Conservation (phyloP, 2,797 vertebrate genomes). For the Siniperca undulata region DNA sequence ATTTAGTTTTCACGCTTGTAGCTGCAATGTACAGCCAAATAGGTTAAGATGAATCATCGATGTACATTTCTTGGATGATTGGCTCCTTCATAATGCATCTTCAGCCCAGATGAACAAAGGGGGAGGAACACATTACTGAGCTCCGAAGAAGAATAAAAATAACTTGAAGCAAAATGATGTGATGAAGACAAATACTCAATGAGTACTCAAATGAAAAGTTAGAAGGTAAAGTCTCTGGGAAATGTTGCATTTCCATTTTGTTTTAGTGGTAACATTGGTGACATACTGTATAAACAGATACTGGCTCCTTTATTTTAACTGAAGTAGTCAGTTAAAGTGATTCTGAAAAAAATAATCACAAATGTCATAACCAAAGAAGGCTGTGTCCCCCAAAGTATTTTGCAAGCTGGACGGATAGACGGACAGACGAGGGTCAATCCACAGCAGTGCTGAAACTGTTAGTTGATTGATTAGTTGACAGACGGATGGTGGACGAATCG, state of each 20-base stretch:
- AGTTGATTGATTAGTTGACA: neutral
- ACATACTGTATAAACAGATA: neutral
- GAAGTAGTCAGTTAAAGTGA: neutral
- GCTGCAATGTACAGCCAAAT: conserved; percentile 50
- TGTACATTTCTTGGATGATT: conserved; percentile 58
- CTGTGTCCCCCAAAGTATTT: neutral
- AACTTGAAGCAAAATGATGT: conserved; percentile 15
- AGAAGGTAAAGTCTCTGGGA: neutral
- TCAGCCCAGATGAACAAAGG: conserved; percentile 63
- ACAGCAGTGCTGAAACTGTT: neutral
- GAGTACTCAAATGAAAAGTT: neutral
- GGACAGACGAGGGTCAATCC: neutral
- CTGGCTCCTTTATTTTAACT: neutral
- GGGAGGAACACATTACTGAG: conserved; percentile 16
- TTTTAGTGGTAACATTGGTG: neutral
- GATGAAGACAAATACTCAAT: conserved; percentile 21
- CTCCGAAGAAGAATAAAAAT: conserved; percentile 26
- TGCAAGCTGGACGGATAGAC: neutral
- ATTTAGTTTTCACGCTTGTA: conserved; percentile 22
- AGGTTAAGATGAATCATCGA: conserved; percentile 64
- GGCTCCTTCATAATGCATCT: conserved; percentile 50
- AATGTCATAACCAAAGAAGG: neutral
- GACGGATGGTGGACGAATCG: neutral
- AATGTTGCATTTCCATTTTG: neutral
- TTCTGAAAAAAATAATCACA: neutral